phyloP scores from a whole-genome alignment of 2,797 vertebrate species.

The Microchirus variegatus region DNA sequence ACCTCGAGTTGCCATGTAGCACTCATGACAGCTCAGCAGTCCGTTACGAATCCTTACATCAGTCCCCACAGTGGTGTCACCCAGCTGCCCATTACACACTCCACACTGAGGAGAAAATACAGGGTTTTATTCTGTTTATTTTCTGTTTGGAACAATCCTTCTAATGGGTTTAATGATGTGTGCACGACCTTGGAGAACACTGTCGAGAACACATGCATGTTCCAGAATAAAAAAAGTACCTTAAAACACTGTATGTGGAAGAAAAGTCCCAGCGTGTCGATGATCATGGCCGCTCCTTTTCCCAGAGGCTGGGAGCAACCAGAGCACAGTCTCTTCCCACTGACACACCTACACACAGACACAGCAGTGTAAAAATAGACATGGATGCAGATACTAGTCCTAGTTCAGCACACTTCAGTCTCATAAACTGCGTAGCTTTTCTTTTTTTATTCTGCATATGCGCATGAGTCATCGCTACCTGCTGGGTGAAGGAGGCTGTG shows the following conservation, averaged over 20 bases:
- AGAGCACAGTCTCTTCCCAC: constrained; percentile 93
- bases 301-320: constrained; percentile 91
- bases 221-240: constrained; percentile 68
- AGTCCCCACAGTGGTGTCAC: constrained; percentile 90
- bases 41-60: constrained; percentile 96
- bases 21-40: constrained; percentile 94
- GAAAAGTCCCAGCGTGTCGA: constrained; percentile 92
- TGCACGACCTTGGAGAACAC: too few relatives aligned
- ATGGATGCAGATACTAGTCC: neutral
- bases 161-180: too few relatives aligned
- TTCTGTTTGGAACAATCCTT: neutral
- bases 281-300: constrained; percentile 98
- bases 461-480: constrained; percentile 78
- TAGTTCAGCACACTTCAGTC: neutral
- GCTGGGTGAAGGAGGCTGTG: constrained; percentile 88
- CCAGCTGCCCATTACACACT: constrained; percentile 91
- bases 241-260: constrained; percentile 98
- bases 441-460: neutral
- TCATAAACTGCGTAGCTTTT: neutral
- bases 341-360: constrained; percentile 86
- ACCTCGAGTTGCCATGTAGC: constrained; percentile 94
- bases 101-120: constrained; percentile 84
- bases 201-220: neutral
- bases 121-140: too few relatives aligned
- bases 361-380: constrained; percentile 3